These are phyloP conservation scores for Helostoma temminkii DNA, from an alignment of 2,797 vertebrate species.

Conservation along the genomic window DNA sequence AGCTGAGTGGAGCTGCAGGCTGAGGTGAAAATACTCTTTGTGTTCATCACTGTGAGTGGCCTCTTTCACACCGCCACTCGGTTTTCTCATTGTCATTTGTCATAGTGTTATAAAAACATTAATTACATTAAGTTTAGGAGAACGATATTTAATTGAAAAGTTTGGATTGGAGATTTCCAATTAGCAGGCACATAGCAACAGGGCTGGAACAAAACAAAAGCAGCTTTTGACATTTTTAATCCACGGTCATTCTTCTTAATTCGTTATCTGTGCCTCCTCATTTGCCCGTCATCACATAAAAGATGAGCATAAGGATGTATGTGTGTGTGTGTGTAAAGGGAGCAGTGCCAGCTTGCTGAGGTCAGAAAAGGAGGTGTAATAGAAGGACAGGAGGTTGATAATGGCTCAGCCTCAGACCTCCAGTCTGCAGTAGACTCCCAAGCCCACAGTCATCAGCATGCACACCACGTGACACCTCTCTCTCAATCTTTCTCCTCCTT, in stretches of 20 bases:
- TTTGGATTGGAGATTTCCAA: not conserved
- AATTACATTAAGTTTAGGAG: not conserved
- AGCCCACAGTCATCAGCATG: conserved; percentile 80
- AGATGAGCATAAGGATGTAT: not conserved
- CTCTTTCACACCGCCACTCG: not conserved
- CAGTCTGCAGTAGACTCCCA: conserved; percentile 66
- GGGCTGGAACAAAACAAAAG: not conserved
- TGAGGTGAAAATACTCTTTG: not conserved
- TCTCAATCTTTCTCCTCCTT: conserved; percentile 49
- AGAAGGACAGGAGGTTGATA: conserved; percentile 46
- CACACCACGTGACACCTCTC: conserved; percentile 69
- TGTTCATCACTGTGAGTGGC: not conserved
- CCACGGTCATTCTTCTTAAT: not conserved
- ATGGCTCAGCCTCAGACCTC: conserved; percentile 56
- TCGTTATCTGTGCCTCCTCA: not conserved
- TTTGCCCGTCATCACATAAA: not conserved
- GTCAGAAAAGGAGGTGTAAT: conserved; percentile 41
- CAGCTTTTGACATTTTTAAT: not conserved
- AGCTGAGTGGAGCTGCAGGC: too few species aligned
- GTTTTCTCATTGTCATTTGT: not conserved
- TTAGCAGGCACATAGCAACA: not conserved
- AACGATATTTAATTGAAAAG: not conserved
- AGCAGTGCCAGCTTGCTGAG: conserved; percentile 14
- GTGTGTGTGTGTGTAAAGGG: not conserved
- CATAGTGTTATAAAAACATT: not conserved